Percentiles rank a stretch among this genome's conserved stretches.
phyloP scores from a whole-genome alignment of 2,888 invertebrate genomes.

The Gortyna flavago region DNA sequence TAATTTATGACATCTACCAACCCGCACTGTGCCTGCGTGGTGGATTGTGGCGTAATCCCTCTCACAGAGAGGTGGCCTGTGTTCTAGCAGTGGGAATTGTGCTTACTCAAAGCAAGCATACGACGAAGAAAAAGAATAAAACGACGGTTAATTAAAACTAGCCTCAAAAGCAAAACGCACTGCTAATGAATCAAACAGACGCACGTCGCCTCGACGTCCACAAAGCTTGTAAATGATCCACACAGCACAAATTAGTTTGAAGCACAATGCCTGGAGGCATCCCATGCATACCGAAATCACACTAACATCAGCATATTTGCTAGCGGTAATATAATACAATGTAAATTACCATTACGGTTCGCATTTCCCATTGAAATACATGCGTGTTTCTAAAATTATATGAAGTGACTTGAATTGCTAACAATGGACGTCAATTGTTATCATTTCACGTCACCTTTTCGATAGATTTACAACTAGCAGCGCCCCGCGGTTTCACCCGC shows the following conservation, averaged over 20 bases:
- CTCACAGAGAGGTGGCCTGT: background rate
- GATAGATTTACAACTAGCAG: too few relatives aligned
- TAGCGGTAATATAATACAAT: conserved; percentile 6
- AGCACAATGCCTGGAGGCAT: background rate
- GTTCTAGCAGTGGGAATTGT: background rate
- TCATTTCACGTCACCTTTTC: background rate
- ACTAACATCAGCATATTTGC: background rate
- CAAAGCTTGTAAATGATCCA: background rate
- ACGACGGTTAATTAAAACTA: background rate
- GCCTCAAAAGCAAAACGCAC: background rate
- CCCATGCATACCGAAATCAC: conserved; percentile 1
- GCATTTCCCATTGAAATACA: background rate
- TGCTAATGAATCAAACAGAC: background rate
- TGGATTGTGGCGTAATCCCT: background rate
- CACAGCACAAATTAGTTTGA: background rate
- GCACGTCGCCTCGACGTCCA: background rate
- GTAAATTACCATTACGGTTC: background rate
- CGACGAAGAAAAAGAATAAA: background rate
- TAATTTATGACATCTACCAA: background rate
- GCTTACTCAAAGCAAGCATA: background rate
- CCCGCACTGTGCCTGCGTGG: background rate
- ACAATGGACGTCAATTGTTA: background rate
- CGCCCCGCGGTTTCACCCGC: too few relatives aligned
- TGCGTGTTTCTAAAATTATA: background rate
- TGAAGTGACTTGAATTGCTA: background rate